Evolutionary conservation across 1,140 invertebrate species (phyloP), one percentile per base, ranked within the genome.

Genomic region (Argopecten irradians): DNA sequence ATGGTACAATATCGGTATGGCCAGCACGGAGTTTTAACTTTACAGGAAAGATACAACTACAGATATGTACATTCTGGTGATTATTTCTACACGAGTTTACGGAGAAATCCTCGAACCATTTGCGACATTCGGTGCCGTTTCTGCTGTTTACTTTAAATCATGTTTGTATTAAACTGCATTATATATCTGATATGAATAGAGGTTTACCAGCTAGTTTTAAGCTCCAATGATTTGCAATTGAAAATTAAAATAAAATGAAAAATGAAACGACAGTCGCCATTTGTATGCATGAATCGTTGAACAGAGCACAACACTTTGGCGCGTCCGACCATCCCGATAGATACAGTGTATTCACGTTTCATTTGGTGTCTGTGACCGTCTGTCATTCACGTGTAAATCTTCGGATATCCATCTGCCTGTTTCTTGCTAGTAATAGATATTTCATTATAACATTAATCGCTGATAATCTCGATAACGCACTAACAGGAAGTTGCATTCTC

Each of bases 151-250:
- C 55, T 71, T n/a, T 46, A 28, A 71, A n/a, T 71, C 55, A 3
- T 28, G 55, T 71, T n/a, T 71, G 55, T 28, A 71, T 71, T 71
- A 71, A 71, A 71, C 55, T 71, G 55, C 55, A 71, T n/a, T 71
- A 71, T 71, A 71, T 71, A 71, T 71, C n/a, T n/a, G n/a, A 71
- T 28, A 28, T 71, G 55, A 71, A 71, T 71, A 71, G 55, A 71
- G 55, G 55, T 71, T 71, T 28, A 71, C 55, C 55, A 71, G 55
- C 55, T 71, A 71, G 55, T 71, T n/a, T 71, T 71, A 71, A 71
- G 55, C 55, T 71, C 55, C 55, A 71, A 71, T 71, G 55, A 71
- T 71, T 71, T 71, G 55, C 22, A 71, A 71, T 71, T 71, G 55
- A 71, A 71, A 71, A 71, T 71, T 71, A 71, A 71, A 71, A 71